Percentiles rank a stretch among this genome's conserved stretches.
Conservation (phyloP, 2,113 vertebrate genomes). For the Maylandia zebra region DNA sequence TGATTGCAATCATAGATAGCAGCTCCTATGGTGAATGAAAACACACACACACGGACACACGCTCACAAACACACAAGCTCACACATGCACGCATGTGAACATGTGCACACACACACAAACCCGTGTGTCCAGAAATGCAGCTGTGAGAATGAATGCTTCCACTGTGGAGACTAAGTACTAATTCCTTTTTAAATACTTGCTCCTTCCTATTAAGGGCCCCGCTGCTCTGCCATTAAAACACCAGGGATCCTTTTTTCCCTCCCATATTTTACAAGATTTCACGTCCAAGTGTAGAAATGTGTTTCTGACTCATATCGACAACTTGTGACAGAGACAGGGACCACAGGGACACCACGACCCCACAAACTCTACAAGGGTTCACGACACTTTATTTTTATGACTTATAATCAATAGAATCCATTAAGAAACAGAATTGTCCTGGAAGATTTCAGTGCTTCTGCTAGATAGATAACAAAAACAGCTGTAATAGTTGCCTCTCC, state of each 20-base stretch:
- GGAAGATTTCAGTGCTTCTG: neutral
- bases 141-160: conserved; percentile 68
- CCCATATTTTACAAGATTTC: neutral
- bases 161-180: conserved; percentile 59
- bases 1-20: conserved; percentile 61
- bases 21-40: conserved; percentile 27
- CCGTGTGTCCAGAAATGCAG: conserved; percentile 58
- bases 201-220: conserved; percentile 18
- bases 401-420: conserved; percentile 44
- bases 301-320: neutral
- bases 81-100: neutral
- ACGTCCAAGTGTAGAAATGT: neutral
- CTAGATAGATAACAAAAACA: neutral
- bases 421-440: conserved; percentile 14
- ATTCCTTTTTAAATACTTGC: conserved; percentile 48
- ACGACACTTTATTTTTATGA: conserved; percentile 19
- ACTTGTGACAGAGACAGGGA: neutral
- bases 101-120: conserved; percentile 36
- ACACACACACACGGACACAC: conserved; percentile 3
- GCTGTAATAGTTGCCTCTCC: conserved; percentile 9
- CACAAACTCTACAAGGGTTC: neutral
- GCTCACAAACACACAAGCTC: neutral
- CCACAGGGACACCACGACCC: neutral
- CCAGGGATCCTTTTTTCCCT: neutral
- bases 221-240: conserved; percentile 7